Evolutionary conservation across 2,888 invertebrate species (phyloP).

Genomic region (Andrena praecox): DNA sequence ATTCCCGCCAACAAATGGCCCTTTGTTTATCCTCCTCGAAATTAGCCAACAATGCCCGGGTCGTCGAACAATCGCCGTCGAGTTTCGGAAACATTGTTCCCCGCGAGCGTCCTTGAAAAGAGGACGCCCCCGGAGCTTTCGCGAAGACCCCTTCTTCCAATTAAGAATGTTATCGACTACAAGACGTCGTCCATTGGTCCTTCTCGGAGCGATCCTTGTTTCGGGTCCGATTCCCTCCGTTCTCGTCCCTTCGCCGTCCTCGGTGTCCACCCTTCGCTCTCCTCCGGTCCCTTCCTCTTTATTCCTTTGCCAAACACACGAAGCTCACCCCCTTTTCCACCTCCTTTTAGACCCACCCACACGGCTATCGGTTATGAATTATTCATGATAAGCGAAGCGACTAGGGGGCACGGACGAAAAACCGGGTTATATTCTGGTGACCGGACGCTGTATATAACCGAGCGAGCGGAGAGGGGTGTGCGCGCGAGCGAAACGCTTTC

Average conservation of each 20-base stretch:
- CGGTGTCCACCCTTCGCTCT: background rate
- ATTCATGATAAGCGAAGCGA: conserved; percentile 70
- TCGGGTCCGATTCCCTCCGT: conserved; percentile 11
- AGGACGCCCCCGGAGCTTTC: conserved; percentile 43
- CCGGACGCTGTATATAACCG: conserved; percentile 66
- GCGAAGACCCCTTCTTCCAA: conserved; percentile 54
- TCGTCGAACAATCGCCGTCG: conserved; percentile 42
- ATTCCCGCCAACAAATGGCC: conserved; percentile 18
- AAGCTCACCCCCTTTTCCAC: conserved; percentile 26
- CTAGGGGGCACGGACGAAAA: conserved; percentile 55
- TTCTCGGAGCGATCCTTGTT: conserved; percentile 48
- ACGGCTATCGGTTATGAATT: conserved; percentile 72
- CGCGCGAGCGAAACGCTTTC: conserved; percentile 58
- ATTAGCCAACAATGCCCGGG: conserved; percentile 37
- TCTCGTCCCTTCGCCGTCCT: background rate
- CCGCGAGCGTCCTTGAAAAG: conserved; percentile 48
- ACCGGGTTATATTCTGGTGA: conserved; percentile 61
- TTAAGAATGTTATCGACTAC: conserved; percentile 68
- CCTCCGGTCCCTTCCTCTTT: conserved; percentile 32
- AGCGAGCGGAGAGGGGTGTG: conserved; percentile 19
- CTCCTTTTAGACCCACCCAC: no score
- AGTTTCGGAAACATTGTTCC: conserved; percentile 49
- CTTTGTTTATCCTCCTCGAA: conserved; percentile 28
- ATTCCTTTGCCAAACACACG: conserved; percentile 67
- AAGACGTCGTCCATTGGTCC: conserved; percentile 54